phyloP scores from a whole-genome alignment of 2,888 invertebrate species.

The Pemphredon lugubris region DNA sequence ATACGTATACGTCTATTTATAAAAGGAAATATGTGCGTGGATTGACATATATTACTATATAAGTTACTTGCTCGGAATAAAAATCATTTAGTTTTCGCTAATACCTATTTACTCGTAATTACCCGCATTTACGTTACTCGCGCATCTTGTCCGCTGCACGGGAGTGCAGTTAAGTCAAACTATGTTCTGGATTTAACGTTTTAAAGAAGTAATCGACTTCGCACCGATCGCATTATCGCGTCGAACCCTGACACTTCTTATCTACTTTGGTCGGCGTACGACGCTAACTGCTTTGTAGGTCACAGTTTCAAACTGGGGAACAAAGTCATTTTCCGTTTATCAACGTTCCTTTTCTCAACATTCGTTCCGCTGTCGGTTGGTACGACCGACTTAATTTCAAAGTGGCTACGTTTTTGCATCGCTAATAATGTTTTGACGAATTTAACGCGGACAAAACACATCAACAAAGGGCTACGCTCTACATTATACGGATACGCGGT shows the following conservation, averaged over 20 bases:
- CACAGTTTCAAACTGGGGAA: constrained; percentile 15
- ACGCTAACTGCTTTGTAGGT: constrained; percentile 38
- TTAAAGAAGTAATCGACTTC: constrained; percentile 13
- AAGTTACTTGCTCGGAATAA: constrained; percentile 40
- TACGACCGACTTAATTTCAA: background rate
- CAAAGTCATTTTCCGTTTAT: constrained; percentile 15
- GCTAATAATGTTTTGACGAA: too few relatives aligned
- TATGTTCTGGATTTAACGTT: constrained; percentile 13
- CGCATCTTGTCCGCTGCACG: background rate
- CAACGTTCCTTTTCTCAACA: background rate
- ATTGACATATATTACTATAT: constrained; percentile 9
- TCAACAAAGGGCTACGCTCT: too few relatives aligned
- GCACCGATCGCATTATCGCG: constrained; percentile 49
- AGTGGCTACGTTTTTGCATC: too few relatives aligned
- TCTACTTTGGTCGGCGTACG: constrained; percentile 25
- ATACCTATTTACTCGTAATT: constrained; percentile 4
- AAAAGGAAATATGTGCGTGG: constrained; percentile 3
- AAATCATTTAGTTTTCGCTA: constrained; percentile 33
- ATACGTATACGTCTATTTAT: constrained; percentile 20
- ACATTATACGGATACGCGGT: too few relatives aligned
- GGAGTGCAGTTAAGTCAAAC: background rate
- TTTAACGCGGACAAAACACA: too few relatives aligned
- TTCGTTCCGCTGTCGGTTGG: background rate
- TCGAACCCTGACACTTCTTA: constrained; percentile 60
- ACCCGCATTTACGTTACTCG: too few relatives aligned